Evolutionary conservation across 2,113 vertebrate genomes (phyloP).

Genomic region (Numenius arquata): DNA sequence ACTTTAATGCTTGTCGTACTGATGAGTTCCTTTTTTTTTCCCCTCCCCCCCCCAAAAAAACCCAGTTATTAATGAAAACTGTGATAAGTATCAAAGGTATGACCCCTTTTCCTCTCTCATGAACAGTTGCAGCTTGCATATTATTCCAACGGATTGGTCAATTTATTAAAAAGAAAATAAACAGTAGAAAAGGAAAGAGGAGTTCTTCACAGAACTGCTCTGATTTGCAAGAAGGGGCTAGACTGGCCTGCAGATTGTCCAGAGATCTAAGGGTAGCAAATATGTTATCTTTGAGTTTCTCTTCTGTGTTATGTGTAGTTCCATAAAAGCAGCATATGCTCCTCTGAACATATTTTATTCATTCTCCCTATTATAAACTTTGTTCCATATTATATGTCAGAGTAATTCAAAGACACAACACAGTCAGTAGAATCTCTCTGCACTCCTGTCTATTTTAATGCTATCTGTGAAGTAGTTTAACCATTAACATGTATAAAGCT

Average conservation of each 20-base stretch:
- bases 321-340: not conserved
- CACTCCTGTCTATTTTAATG: not conserved
- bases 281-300: not conserved
- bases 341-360: not conserved
- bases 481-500: conserved; percentile 33
- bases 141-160: not conserved
- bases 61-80: not conserved
- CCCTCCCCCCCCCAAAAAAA: accelerated
- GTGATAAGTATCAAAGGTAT: not conserved
- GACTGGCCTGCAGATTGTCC: not conserved
- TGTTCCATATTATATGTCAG: not conserved
- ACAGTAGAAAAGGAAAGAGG: not conserved
- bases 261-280: not conserved
- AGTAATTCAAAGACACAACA: not conserved
- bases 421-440: not conserved
- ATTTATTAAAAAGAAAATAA: not conserved
- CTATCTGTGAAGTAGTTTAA: conserved; percentile 25
- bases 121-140: not conserved
- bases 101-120: not conserved
- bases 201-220: not conserved
- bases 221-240: not conserved
- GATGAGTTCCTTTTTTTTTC: not conserved
- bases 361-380: not conserved
- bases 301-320: not conserved
- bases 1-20: not conserved